Evolutionary conservation across 2,113 vertebrate species (phyloP).

Genomic region (Chaetops frenatus): DNA sequence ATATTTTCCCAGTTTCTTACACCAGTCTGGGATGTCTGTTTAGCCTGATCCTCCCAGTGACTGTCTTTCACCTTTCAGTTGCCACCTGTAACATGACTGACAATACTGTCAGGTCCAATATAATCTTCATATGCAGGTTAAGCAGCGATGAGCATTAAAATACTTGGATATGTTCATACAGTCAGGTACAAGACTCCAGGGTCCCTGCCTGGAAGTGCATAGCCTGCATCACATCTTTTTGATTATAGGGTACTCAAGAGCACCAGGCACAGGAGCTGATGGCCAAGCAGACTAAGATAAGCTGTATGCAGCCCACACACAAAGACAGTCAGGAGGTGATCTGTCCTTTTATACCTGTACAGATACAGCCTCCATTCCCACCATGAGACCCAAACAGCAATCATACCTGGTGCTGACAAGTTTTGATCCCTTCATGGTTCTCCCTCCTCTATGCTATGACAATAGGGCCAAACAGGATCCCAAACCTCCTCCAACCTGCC

Average conservation of each 20-base stretch:
- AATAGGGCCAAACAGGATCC: background rate
- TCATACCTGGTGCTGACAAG: background rate
- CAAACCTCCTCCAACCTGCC: background rate
- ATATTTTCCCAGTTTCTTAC: background rate
- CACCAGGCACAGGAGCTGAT: background rate
- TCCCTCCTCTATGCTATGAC: background rate
- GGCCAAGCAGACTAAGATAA: background rate
- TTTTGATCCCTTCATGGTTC: background rate
- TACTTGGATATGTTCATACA: background rate
- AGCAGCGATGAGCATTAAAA: background rate
- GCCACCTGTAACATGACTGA: background rate
- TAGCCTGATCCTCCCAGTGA: background rate
- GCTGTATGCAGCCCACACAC: background rate
- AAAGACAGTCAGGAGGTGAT: background rate
- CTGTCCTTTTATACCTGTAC: background rate
- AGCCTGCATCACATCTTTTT: background rate
- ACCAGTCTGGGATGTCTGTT: background rate
- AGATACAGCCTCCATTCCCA: background rate
- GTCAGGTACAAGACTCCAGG: background rate
- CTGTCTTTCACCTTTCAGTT: background rate
- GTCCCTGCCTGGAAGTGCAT: background rate
- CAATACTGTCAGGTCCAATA: background rate
- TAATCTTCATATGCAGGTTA: background rate
- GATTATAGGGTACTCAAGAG: background rate
- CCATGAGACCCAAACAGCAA: background rate